Base-by-base conservation (phyloP, 2,888 invertebrate species). In the Anagyrus pseudococci region DNA sequence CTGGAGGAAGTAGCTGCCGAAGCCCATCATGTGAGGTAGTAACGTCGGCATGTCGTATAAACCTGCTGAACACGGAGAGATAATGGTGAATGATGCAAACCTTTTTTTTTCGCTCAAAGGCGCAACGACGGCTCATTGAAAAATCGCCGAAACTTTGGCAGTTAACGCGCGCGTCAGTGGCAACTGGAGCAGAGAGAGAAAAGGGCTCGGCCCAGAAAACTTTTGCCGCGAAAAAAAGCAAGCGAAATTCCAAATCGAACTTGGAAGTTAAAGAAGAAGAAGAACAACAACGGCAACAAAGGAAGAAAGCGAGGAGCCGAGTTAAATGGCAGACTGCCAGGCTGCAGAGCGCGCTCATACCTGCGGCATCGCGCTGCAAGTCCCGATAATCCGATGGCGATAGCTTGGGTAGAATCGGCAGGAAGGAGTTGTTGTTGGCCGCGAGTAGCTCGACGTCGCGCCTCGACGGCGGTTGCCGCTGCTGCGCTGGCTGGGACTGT, bases 321-420 rank as follows among this genome's bases (percentile, higher is more conserved):
- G n/a, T n/a, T n/a, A n/a, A n/a, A n/a, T n/a, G n/a, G n/a, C n/a
- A n/a, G n/a, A n/a, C n/a, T n/a, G n/a, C n/a, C n/a, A n/a, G n/a
- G n/a, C n/a, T n/a, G n/a, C n/a, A n/a, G n/a, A n/a, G n/a, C n/a
- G n/a, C n/a, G n/a, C n/a, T 13, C 37, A 19, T 67, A 78, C 78
- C 77, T 68, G 73, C 72, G 62, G 74, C 75, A 64, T 80, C 79
- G 33, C 75, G 72, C 52, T 79, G 77, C 58, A 80, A 75, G 41
- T 80, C 79, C 6, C 67, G 62, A 67, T 80, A 80, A 56, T 80
- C 80, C 54, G 78, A 77, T 22, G 78, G 77, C 43, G 79, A 80
- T 19, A 80, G 71, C 76, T 91, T 91, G 0, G 91, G 91, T 61
- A 91, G 81, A 68, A 91, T 90, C 26, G 91, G 89, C 72, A 91